Conservation (phyloP, 1,140 invertebrate genomes). For the Drosophila guanche region DNA sequence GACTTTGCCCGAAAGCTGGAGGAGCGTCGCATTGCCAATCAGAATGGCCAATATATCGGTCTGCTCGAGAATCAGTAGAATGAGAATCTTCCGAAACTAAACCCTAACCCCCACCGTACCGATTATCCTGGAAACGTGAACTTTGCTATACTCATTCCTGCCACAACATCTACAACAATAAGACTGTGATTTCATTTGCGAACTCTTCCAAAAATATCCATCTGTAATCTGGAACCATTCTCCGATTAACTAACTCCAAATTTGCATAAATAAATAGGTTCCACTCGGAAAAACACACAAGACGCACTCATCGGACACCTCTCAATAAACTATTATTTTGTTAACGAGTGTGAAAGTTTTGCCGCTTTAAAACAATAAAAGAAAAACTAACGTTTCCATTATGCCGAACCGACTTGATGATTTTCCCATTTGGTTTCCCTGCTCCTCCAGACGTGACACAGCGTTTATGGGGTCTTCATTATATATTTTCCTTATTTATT, state of each 20-base stretch:
- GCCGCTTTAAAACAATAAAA: slow-evolving; percentile 56
- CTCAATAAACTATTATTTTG: slow-evolving; percentile 28
- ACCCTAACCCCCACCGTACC: slow-evolving; percentile 31
- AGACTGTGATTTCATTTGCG: slow-evolving; percentile 42
- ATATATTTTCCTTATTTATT: slow-evolving; percentile 31
- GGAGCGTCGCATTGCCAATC: slow-evolving; percentile 85
- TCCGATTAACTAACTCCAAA: slow-evolving; percentile 16
- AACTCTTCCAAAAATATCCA: slow-evolving; percentile 1
- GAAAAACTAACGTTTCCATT: slow-evolving; percentile 73
- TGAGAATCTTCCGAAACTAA: neutral
- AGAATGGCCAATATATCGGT: slow-evolving; percentile 85
- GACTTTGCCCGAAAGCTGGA: slow-evolving; percentile 85
- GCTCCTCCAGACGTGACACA: slow-evolving; percentile 56
- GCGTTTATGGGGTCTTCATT: slow-evolving; percentile 38
- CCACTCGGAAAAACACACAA: slow-evolving; percentile 12
- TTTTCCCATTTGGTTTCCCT: slow-evolving; percentile 46
- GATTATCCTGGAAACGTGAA: slow-evolving; percentile 41
- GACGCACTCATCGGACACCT: slow-evolving; percentile 7
- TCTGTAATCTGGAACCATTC: slow-evolving; percentile 10
- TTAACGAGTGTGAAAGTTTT: slow-evolving; percentile 76
- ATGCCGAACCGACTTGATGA: slow-evolving; percentile 56
- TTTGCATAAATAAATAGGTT: slow-evolving; percentile 36
- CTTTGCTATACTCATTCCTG: slow-evolving; percentile 1
- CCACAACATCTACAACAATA: slow-evolving; percentile 18
- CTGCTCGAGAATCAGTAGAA: slow-evolving; percentile 75